Conservation (phyloP, 2,797 vertebrate species). For the Saxicola maurus region DNA sequence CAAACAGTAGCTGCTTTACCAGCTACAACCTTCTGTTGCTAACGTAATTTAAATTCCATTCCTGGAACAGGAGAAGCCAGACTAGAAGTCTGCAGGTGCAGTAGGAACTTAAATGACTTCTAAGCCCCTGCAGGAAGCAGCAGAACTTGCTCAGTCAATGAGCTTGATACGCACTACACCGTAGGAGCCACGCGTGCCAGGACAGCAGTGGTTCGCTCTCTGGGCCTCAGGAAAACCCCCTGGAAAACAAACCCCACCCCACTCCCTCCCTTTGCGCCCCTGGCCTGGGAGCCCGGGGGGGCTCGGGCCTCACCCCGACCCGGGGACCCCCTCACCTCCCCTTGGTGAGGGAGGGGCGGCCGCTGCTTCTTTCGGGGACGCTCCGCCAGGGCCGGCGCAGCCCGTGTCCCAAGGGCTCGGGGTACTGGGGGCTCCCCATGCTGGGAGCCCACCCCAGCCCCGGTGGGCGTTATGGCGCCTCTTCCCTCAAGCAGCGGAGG, state of each 20-base stretch:
- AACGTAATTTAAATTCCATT: background rate
- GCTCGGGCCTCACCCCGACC: background rate
- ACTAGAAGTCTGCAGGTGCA: background rate
- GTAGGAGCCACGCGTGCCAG: rapidly evolving
- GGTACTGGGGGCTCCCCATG: background rate
- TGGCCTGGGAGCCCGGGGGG: background rate
- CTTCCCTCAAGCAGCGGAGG: rapidly evolving
- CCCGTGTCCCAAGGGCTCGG: background rate
- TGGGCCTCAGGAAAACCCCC: rapidly evolving
- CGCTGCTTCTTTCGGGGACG: background rate
- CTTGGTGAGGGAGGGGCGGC: background rate
- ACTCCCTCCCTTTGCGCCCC: background rate
- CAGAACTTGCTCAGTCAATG: background rate
- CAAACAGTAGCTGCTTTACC: background rate
- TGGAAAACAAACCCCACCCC: rapidly evolving
- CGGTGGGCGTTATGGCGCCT: background rate
- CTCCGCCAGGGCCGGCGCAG: background rate
- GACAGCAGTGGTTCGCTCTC: background rate
- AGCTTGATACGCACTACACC: rapidly evolving
- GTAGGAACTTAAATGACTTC: background rate
- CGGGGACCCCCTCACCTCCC: background rate
- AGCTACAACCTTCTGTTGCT: background rate
- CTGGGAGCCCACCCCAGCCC: background rate
- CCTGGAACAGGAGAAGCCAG: background rate
- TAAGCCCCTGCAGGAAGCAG: background rate